Percentiles rank a stretch among this genome's conserved stretches.
Evolutionary conservation across 2,888 invertebrate genomes (phyloP).

Genomic region (Melanostoma scalare): DNA sequence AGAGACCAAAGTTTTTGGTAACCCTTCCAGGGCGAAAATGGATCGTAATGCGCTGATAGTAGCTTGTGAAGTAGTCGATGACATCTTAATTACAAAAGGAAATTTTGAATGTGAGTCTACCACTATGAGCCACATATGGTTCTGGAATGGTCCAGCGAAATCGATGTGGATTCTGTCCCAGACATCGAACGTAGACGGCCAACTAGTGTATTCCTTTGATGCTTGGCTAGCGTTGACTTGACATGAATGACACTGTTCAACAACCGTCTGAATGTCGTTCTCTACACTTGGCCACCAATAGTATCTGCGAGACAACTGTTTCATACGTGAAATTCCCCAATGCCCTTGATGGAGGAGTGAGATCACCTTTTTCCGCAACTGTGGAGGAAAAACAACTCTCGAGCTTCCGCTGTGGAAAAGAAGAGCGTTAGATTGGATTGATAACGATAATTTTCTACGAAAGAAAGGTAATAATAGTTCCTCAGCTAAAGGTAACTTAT

Average conservation of each 20-base stretch:
- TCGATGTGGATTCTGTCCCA: constrained; percentile 33
- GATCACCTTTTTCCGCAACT: constrained; percentile 4
- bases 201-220: constrained; percentile 29
- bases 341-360: constrained; percentile 28
- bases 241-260: constrained; percentile 16
- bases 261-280: not conserved
- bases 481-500: constrained; percentile 7
- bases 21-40: constrained; percentile 72
- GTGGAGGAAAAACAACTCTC: constrained; percentile 9
- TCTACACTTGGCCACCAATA: constrained; percentile 27
- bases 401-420: constrained; percentile 16
- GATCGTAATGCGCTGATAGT: constrained; percentile 61
- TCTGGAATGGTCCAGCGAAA: constrained; percentile 36
- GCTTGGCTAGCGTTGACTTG: constrained; percentile 14
- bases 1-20: constrained; percentile 70
- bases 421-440: constrained; percentile 9
- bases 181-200: constrained; percentile 3
- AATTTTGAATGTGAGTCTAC: constrained; percentile 39
- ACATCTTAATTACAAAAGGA: constrained; percentile 19
- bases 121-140: constrained; percentile 26
- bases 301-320: constrained; percentile 6
- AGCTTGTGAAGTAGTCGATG: not conserved
- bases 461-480: constrained; percentile 24
- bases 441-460: constrained; percentile 24
- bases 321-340: constrained; percentile 22